phyloP scores from a whole-genome alignment of 2,797 vertebrate genomes.

The Pagetopsis macropterus region DNA sequence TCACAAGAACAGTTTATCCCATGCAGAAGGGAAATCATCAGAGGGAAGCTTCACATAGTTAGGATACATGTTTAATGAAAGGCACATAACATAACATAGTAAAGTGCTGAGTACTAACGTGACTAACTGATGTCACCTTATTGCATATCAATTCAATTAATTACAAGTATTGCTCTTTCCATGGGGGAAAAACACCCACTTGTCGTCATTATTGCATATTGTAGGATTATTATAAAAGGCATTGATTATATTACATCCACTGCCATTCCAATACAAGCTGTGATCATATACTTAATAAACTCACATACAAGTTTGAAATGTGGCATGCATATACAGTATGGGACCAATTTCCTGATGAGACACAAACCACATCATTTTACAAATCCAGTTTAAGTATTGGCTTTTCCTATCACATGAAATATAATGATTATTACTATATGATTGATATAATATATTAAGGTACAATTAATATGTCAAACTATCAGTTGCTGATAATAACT shows the following conservation, averaged over 20 bases:
- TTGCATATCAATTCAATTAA: constrained; percentile 53
- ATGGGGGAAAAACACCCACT: constrained; percentile 28
- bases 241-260: constrained; percentile 51
- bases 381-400: constrained; percentile 47
- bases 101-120: constrained; percentile 75
- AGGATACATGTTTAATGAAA: constrained; percentile 83
- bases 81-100: constrained; percentile 75
- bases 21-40: constrained; percentile 14
- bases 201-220: constrained; percentile 62
- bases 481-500: constrained; percentile 38
- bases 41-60: constrained; percentile 46
- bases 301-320: constrained; percentile 57
- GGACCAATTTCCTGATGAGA: constrained; percentile 37
- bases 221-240: constrained; percentile 65
- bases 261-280: constrained; percentile 57
- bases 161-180: constrained; percentile 59
- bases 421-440: constrained; percentile 42
- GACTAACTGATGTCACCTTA: constrained; percentile 57
- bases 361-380: constrained; percentile 29
- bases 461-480: constrained; percentile 53
- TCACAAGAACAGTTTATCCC: constrained; percentile 2
- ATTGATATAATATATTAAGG: constrained; percentile 46
- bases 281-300: constrained; percentile 57
- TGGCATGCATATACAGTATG: constrained; percentile 69
- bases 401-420: constrained; percentile 48